Base-by-base conservation (phyloP, 92 coral and sea anemone species). In the Porites divaricata region DNA sequence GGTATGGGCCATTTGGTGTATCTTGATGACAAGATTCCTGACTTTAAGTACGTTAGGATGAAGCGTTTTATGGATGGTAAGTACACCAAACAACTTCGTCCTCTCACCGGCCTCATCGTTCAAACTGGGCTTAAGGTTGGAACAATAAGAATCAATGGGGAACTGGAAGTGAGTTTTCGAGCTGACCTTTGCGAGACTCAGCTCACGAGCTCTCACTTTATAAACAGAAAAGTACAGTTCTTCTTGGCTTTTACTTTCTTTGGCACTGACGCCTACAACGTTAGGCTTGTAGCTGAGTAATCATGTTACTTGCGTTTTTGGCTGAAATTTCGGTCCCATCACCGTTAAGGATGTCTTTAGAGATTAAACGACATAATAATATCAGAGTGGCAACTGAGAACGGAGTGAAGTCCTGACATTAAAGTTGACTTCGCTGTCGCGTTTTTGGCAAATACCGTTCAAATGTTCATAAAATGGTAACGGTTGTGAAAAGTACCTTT, bases 221-320 rank as follows among this genome's bases (percentile, higher is more conserved):
- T 52, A 13, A 61, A 80, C 66, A 79, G 64, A 66, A 86, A 87
- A 41, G 95, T 92, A 16, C 24, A 57, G 35, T 92, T 92, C 68
- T 92, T 45, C 66, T 68, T 92, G 23, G 95, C 95, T 4, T 92
- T 92, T 21, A 92, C 72, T 6, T 86, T 52, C 69, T 92, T 92
- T 81, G 95, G 91, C 0, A 51, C 89, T 23, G 95, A 92, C 63
- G 95, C 91, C 1, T 92, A 92, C 87, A 89, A 92, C 57, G 95
- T 92, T 16, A 79, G 67, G 64, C 83, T 81, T 53, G 52, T 80
- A 3, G 83, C 70, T 13, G 81, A 77, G 70, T 61, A 62, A 66
- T 35, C 12, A 13, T 53, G 0, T 53, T 53, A 1, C 14, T 12
- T 5, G 41, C 41, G 3, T 28, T 28, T 28, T 28, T 28, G 41